phyloP scores from a whole-genome alignment of 35 echinoderm and acorn worm genomes.

The Strongylocentrotus purpuratus region DNA sequence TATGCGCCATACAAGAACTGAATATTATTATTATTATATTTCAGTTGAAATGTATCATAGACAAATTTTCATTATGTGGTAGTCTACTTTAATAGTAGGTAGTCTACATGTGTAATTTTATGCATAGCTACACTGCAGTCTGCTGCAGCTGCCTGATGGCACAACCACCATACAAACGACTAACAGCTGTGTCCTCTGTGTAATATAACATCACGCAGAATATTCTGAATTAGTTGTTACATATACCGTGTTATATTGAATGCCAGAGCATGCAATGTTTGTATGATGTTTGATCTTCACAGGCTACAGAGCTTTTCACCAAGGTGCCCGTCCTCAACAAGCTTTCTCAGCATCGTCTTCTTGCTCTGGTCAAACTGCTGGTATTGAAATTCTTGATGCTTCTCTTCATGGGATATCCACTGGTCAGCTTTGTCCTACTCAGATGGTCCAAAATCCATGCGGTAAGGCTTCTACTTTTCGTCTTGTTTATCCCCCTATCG shows the following conservation, averaged over 20 bases:
- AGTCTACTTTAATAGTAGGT: background rate
- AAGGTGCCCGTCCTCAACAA: conserved; percentile 24
- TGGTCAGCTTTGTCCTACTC: background rate
- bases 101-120: background rate
- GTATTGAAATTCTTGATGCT: conserved; percentile 17
- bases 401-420: conserved; percentile 28
- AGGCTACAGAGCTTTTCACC: conserved; percentile 2
- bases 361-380: conserved; percentile 16
- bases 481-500: background rate
- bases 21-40: too few relatives aligned
- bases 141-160: background rate
- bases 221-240: background rate
- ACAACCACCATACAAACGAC: background rate
- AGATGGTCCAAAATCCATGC: conserved; percentile 21
- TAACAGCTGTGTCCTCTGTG: background rate
- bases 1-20: too few relatives aligned
- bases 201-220: background rate
- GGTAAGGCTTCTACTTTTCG: background rate
- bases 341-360: background rate
- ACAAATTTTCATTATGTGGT: too few relatives aligned
- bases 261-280: background rate
- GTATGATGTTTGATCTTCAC: background rate
- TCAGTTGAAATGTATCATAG: too few relatives aligned
- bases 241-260: background rate
- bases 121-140: background rate